Percentiles rank a stretch among this genome's conserved stretches.
Conservation (phyloP, 2,113 vertebrate genomes). For the Ictalurus punctatus region DNA sequence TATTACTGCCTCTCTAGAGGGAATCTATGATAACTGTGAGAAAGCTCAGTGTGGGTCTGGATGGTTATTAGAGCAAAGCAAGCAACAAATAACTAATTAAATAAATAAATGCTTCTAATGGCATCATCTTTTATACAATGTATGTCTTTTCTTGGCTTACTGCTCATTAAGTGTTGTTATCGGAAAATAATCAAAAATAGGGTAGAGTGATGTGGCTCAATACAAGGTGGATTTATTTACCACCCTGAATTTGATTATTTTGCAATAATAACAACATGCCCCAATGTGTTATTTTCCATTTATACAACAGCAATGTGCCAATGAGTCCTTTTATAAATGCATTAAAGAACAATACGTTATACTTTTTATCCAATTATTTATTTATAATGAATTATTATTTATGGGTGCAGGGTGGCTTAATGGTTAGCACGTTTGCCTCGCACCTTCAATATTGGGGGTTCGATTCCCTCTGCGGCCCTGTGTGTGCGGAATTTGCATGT, state of each 20-base stretch:
- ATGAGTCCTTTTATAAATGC: background rate
- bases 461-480: too few relatives aligned
- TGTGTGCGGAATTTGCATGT: too few relatives aligned
- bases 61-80: background rate
- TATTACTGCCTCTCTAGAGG: slow-evolving; percentile 8
- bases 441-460: too few relatives aligned
- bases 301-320: background rate
- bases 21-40: background rate
- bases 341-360: background rate
- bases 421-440: too few relatives aligned
- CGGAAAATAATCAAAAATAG: background rate
- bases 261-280: background rate
- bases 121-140: background rate
- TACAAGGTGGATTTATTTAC: background rate
- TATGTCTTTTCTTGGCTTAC: background rate
- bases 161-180: background rate
- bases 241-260: background rate
- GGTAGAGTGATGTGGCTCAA: background rate
- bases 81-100: background rate
- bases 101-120: background rate
- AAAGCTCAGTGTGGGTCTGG: background rate
- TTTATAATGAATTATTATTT: too few relatives aligned
- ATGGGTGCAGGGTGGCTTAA: background rate
- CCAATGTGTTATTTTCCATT: background rate
- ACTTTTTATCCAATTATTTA: background rate